Base-by-base conservation (phyloP, 2,113 vertebrate genomes). In the Ciconia maguari region DNA sequence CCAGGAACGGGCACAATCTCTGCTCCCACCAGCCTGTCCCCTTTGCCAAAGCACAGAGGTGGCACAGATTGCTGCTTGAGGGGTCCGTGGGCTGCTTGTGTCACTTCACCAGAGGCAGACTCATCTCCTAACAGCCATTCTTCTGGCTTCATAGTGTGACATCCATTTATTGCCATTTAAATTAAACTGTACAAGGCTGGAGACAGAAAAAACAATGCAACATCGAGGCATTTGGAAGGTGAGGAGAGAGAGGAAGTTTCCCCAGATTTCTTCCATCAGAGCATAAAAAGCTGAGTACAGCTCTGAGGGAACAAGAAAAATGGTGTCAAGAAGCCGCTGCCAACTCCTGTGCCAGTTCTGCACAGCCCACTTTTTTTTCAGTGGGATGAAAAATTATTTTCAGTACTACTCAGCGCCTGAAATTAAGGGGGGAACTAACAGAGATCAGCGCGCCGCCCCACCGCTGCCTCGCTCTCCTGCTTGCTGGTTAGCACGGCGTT, bases 401-500 rank as follows among this genome's bases (percentile, higher is more conserved):
- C 78, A 68, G 1, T 0, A 16, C 51, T 19, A 30, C 77, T 52
- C 64, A 75, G 70, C 80, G 51, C 62, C 70, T 68, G 75, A 55
- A 34, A n/a, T 32, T 5, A 10, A 79, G n/a, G 32, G 26, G 52
- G 48, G 57, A 34, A 24, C 52, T 18, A 58, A 24, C 30, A 68
- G 57, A 51, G 65, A 38, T 6, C 60, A 54, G 42, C 36, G 7
- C 8, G 2, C 24, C 72, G 42, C 26, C 36, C 51, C 44, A 4
- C 46, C 20, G 22, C 42, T 55, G 66, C 77, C 75, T 54, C 2
- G 0, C 62, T 29, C 20, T 42, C 74, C 72, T 41, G 61, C 62
- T 70, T 8, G 30, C 58, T 48, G 49, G 10, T 22, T 2, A 38
- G 64, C 34, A 4, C 0, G 0, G 51, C 32, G 30, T 27, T 21